Conservation (phyloP, 2,797 vertebrate species). For the Tragelaphus oryx region DNA sequence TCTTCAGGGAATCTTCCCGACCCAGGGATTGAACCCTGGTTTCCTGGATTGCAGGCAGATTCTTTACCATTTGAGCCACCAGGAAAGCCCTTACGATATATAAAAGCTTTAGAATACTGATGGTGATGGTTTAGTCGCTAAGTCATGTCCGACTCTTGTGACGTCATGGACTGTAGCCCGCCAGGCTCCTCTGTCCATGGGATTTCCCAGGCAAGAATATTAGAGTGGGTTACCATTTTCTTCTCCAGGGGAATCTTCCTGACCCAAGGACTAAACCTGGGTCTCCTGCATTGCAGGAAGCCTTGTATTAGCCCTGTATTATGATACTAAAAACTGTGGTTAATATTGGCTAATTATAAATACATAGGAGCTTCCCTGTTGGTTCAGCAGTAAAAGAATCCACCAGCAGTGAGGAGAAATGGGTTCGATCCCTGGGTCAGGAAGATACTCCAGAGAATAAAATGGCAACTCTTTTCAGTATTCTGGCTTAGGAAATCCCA, state of each 20-base stretch:
- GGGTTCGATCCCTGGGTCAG: background rate
- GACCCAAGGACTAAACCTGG: background rate
- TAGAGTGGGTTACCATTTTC: background rate
- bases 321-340: background rate
- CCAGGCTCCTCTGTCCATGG: background rate
- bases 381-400: background rate
- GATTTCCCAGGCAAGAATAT: background rate
- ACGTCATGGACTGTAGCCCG: fast-evolving
- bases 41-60: background rate
- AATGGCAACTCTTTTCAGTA: background rate
- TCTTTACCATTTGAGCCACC: background rate
- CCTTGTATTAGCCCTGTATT: background rate
- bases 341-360: background rate
- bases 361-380: background rate
- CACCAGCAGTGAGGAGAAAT: background rate
- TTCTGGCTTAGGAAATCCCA: background rate
- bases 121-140: background rate
- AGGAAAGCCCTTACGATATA: background rate
- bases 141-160: background rate
- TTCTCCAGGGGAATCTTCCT: background rate
- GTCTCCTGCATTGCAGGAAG: background rate
- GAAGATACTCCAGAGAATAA: background rate
- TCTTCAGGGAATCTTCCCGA: background rate
- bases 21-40: background rate
- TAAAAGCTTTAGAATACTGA: background rate